Conservation (phyloP, 2,113 vertebrate genomes). For the Cathartes aura region DNA sequence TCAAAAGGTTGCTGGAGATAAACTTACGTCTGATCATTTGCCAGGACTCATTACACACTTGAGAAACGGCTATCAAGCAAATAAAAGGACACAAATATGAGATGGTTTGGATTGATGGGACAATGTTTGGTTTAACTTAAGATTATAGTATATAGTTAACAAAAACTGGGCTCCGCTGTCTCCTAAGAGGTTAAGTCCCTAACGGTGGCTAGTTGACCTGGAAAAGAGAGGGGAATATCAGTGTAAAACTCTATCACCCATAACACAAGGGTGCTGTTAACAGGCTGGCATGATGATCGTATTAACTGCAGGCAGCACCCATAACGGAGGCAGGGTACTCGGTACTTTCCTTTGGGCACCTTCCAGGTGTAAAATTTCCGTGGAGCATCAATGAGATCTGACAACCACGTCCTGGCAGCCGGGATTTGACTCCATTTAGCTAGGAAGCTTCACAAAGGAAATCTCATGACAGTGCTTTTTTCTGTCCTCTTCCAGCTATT, state of each 20-base stretch:
- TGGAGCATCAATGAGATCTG: background rate
- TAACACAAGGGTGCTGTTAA: background rate
- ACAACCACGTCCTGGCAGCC: background rate
- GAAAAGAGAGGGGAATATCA: background rate
- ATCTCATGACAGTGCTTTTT: background rate
- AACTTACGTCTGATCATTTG: slow-evolving; percentile 50
- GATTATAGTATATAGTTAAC: background rate
- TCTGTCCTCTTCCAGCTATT: background rate
- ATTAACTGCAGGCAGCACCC: background rate
- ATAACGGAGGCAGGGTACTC: background rate
- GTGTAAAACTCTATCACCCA: background rate
- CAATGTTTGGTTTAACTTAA: background rate
- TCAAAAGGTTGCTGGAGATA: slow-evolving; percentile 47
- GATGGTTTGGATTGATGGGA: background rate
- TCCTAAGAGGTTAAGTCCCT: background rate
- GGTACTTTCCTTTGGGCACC: background rate
- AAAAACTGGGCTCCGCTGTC: background rate
- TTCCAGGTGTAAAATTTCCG: background rate
- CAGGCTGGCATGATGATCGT: background rate
- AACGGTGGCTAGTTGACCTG: background rate
- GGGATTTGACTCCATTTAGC: background rate
- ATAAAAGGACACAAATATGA: background rate
- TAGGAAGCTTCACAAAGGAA: background rate
- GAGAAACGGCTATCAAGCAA: slow-evolving; percentile 22
- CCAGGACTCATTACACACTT: slow-evolving; percentile 50